phyloP scores from a whole-genome alignment of 1,140 invertebrate genomes.

The Pogonomyrmex barbatus region DNA sequence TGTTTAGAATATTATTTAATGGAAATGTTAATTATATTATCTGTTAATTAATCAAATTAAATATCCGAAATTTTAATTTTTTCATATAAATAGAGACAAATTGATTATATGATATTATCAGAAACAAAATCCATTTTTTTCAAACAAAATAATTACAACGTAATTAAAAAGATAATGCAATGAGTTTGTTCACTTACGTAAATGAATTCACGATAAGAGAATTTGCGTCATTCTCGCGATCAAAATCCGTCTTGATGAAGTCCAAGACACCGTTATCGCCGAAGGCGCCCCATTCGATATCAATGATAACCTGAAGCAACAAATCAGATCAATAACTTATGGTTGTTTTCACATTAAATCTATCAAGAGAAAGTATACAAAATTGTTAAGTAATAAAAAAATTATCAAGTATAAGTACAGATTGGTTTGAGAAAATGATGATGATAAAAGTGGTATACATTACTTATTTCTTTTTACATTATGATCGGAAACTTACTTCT shows the following conservation, averaged over 20 bases:
- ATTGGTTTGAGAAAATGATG: not conserved
- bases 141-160: conserved; percentile 36
- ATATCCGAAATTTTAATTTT: conserved; percentile 14
- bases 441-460: too few species aligned
- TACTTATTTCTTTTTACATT: too few species aligned
- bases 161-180: conserved; percentile 53
- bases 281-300: conserved; percentile 95
- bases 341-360: not conserved
- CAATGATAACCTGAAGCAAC: conserved; percentile 89
- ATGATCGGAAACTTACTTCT: conserved; percentile 80
- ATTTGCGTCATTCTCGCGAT: conserved; percentile 87
- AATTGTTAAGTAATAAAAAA: not conserved
- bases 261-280: conserved; percentile 93
- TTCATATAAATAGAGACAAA: not conserved
- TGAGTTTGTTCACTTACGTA: conserved; percentile 82
- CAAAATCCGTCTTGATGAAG: conserved; percentile 92
- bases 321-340: conserved; percentile 3
- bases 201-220: conserved; percentile 87
- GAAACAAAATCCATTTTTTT: not conserved
- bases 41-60: conserved; percentile 19
- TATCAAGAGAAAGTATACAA: not conserved
- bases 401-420: not conserved
- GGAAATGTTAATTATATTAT: not conserved
- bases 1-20: not conserved
- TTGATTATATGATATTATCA: conserved; percentile 17